Base-by-base conservation (phyloP, 2,888 invertebrate genomes). In the Magallana nippona region DNA sequence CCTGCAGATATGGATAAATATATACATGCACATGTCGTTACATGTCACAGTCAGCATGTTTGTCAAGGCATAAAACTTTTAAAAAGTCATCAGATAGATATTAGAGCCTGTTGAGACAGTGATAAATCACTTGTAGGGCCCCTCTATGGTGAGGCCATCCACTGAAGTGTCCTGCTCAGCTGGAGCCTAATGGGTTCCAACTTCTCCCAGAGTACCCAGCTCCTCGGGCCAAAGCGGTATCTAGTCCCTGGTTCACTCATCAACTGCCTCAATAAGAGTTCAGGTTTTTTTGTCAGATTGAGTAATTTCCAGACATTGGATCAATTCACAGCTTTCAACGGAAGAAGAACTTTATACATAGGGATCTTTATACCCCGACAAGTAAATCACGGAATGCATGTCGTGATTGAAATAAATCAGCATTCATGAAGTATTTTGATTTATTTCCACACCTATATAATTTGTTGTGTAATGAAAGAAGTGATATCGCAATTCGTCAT, bases 21-120 rank as follows among this genome's bases (percentile, higher is more conserved):
- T 60, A n/a, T 60, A n/a, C n/a, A n/a, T 60, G 8, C n/a, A 60
- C 8, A 60, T 60, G 15, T 60, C n/a, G 17, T 60, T 60, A 60
- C 60, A 44, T 44, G 44, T 44, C 44, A 17, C 17, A n/a, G 60
- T 60, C 60, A 60, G 60, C 1, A 17, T 60, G 2, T 60, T 60
- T 60, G 60, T 60, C 10, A n/a, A 60, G 17, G n/a, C n/a, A 60
- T 60, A 60, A 60, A 60, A 60, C 60, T 60, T n/a, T 60, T 60
- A 60, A 60, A 60, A 22, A 71, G 27, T 10, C 71, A 71, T 71
- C 71, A 71, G 15, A 32, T 27, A 22, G 27, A 71, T 27, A 27
- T 71, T 71, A 22, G 32, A 71, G 22, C 32, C 17, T 71, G 27
- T 27, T 10, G 71, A 27, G 71, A 22, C 27, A 13, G 22, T 27